Conservation (phyloP, 2,888 invertebrate species). For the Serrognathus titanus region DNA sequence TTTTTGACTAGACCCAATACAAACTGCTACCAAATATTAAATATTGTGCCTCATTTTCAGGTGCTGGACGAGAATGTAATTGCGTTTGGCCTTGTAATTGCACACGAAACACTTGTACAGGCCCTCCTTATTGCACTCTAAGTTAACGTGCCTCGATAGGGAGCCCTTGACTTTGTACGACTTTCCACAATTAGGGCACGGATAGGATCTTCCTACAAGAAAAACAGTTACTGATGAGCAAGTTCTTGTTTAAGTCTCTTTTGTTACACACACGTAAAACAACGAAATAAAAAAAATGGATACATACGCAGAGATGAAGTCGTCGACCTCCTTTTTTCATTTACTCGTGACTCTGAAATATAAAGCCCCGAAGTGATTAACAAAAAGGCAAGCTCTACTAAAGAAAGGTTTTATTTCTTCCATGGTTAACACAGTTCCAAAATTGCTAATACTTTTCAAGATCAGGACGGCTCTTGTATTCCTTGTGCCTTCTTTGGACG, state of each 20-base stretch:
- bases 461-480: not conserved
- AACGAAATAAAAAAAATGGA: no score
- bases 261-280: no score
- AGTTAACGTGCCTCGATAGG: slow-evolving; percentile 60
- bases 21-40: not conserved
- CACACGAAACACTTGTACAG: slow-evolving; percentile 18
- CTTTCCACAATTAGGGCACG: slow-evolving; percentile 16
- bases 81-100: slow-evolving; percentile 20
- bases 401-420: no score
- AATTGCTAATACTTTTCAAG: no score
- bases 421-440: no score
- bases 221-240: not conserved
- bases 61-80: slow-evolving; percentile 19
- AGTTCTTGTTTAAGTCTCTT: no score
- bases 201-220: not conserved
- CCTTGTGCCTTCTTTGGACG: slow-evolving; percentile 8
- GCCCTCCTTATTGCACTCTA: slow-evolving; percentile 52
- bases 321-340: no score
- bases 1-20: slow-evolving; percentile 5
- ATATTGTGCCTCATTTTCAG: slow-evolving; percentile 16
- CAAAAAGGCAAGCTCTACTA: no score
- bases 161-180: slow-evolving; percentile 59
- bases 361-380: no score
- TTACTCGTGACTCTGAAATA: no score
- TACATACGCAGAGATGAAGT: no score